A percentile compares a stretch with the other conserved stretches of the same genome.
Conservation (phyloP, 2,113 vertebrate species). For the Nicator chloris region DNA sequence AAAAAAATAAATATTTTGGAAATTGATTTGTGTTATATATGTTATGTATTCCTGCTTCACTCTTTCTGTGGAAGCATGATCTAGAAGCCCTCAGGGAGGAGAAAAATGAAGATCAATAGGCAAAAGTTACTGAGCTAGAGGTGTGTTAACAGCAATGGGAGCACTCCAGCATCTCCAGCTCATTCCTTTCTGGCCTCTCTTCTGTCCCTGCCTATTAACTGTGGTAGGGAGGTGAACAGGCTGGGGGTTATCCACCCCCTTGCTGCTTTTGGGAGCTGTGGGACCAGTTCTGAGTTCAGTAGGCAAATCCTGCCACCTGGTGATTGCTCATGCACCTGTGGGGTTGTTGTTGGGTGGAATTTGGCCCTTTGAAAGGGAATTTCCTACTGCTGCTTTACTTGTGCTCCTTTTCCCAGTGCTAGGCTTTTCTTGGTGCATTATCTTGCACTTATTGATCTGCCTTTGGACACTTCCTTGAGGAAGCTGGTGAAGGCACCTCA, state of each 20-base stretch:
- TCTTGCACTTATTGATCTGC: background rate
- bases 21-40: background rate
- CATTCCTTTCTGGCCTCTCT: background rate
- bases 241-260: background rate
- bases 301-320: background rate
- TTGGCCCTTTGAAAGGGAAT: background rate
- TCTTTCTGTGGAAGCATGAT: background rate
- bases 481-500: background rate
- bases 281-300: background rate
- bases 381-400: background rate
- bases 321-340: background rate
- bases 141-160: background rate
- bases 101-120: background rate
- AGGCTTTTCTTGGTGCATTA: background rate
- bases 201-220: background rate
- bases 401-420: background rate
- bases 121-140: background rate
- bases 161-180: background rate
- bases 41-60: background rate
- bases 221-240: background rate
- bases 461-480: background rate
- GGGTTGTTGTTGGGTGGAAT: background rate
- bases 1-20: background rate
- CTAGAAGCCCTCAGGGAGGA: background rate
- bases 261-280: background rate